Conservation (phyloP, 92 coral and sea anemone genomes). For the Phenganax stokvisi region DNA sequence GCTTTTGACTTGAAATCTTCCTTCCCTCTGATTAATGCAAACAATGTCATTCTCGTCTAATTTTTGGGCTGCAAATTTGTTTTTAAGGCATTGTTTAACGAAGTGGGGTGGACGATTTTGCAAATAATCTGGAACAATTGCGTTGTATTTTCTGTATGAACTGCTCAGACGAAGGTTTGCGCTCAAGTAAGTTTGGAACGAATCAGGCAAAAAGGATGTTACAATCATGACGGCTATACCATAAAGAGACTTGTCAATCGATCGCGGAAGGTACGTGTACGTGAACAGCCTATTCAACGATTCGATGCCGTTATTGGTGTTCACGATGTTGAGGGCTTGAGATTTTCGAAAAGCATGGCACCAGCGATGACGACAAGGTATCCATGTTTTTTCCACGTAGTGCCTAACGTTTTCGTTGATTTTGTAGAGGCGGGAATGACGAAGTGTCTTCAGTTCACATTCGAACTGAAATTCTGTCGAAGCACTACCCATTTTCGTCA, state of each 20-base stretch:
- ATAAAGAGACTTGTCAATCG: conserved; percentile 40
- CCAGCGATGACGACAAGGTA: conserved; percentile 22
- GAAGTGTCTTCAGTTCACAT: conserved; percentile 5
- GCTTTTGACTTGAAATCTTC: background rate
- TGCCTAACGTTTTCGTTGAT: conserved; percentile 22
- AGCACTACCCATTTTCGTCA: conserved; percentile 28
- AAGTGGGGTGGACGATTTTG: conserved; percentile 45
- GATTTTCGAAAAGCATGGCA: conserved; percentile 11
- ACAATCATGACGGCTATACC: conserved; percentile 44
- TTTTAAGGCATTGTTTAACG: conserved; percentile 37
- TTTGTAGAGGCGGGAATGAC: conserved; percentile 27
- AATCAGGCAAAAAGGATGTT: conserved; percentile 16
- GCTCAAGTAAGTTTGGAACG: conserved; percentile 5
- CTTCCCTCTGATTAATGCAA: background rate
- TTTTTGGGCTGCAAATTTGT: conserved; percentile 17
- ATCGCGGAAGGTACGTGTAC: conserved; percentile 41
- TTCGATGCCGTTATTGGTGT: conserved; percentile 54
- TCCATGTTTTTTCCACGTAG: conserved; percentile 52
- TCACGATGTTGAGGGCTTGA: conserved; percentile 9
- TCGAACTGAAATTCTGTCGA: conserved; percentile 6
- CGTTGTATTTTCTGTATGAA: conserved; percentile 36
- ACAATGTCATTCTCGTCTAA: conserved; percentile 3
- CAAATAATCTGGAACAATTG: conserved; percentile 41
- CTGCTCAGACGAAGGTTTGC: conserved; percentile 50
- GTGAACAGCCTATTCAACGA: conserved; percentile 46